Evolutionary conservation across 2,888 invertebrate species (phyloP), one percentile per base, ranked within the genome.

Genomic region (Xestoiulus laeticollis): DNA sequence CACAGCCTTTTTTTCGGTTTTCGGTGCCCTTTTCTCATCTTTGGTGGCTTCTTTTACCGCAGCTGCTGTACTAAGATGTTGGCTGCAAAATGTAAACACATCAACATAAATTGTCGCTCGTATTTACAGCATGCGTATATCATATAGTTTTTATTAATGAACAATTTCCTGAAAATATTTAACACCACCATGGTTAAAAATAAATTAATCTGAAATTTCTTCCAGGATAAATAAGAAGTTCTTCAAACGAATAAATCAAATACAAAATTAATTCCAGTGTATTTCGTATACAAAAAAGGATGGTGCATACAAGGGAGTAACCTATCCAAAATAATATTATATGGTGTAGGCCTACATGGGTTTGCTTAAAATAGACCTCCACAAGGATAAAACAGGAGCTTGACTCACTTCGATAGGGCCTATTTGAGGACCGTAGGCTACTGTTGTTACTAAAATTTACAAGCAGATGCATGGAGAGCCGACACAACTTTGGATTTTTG

Each of bases 31-130:
- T 22, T 87, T 87, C 14, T 84, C 68, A 33, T 33, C 43, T 44
- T 87, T 38, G 33, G 38, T 38, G 33, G 38, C 43, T 86, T 88
- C 86, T 43, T 88, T 82, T 38, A 44, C 48, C 3, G 88, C 86
- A 33, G 88, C 19, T 68, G 82, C 86, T 16, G 88, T 85, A 85
- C 85, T 85, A 14, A 30, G 78, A 14, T 30, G 78, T 30, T 78
- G 26, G 78, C 78, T 78, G 30, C 22, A 78, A 78, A 30, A 78
- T 38, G 38, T 8, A 38, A 38, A 38, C 38, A 38, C 8, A 8
- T 38, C 38, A 5, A 38, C 38, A 38, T 38, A 38, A 38, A 38
- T 38, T 38, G 5, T 38, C 38, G 5, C 38, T 38, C 38, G 38
- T 38, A 38, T 38, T 8, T 38, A 38, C 38, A 38, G 38, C 38